Evolutionary conservation across 2,888 invertebrate genomes (phyloP), one percentile per base, ranked within the genome.

Genomic region (Argyresthia albistria): DNA sequence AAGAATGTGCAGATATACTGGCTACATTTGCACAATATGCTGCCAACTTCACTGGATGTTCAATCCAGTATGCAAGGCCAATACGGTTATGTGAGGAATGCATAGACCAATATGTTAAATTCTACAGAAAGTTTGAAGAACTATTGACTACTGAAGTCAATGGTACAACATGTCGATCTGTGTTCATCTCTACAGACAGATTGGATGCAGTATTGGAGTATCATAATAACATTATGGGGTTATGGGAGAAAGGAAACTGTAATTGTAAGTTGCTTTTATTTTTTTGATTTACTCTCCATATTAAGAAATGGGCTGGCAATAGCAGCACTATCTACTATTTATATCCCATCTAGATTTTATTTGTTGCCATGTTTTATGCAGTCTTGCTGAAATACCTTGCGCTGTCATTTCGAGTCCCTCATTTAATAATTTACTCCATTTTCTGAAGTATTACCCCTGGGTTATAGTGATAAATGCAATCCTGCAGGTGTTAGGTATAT

Each of bases 241-340:
- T 92, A 57, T 92, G 92, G 92, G 70, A 79, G 35, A 86, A 88
- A 67, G 92, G 90, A 51, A 88, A 90, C 62, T 93, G 93, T 72
- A 77, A 89, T 73, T 88, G 92, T 92, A 77, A 69, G 72, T 67
- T 51, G 12, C 50, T 25, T 6, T 25, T 25, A 4, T 25, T 25
- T 25, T 25, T n/a, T 6, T 25, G 2, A 25, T 6, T 25, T 25
- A 25, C 25, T 25, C n/a, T n/a, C n/a, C n/a, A n/a, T n/a, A n/a
- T n/a, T n/a, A n/a, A n/a, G n/a, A n/a, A n/a, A n/a, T n/a, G n/a
- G n/a, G n/a, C n/a, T n/a, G n/a, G n/a, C n/a, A n/a, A n/a, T n/a
- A n/a, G n/a, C n/a, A n/a, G n/a, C n/a, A n/a, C n/a, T n/a, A n/a
- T n/a, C n/a, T n/a, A n/a, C n/a, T n/a, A 39, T 39, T 8, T 4